Base-by-base conservation (phyloP, 1,140 invertebrate species). In the Fopius arisanus region DNA sequence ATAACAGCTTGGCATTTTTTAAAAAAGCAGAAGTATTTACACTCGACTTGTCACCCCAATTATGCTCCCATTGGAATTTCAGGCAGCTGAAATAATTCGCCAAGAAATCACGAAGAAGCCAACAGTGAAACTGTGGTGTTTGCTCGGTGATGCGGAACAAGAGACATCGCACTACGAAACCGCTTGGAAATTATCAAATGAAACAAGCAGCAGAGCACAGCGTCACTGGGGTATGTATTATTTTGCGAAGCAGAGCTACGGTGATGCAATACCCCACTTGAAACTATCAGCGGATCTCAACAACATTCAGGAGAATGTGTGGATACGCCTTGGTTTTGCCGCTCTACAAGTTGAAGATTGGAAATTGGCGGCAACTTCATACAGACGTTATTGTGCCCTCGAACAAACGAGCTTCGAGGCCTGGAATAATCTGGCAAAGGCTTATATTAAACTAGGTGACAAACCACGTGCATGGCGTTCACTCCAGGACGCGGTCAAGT, bases 381-480 rank as follows among this genome's bases (percentile, higher is more conserved):
- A 98, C 84, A 90, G 95, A 79, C 89, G 92, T 72, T 97, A 97
- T 83, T 95, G 96, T 31, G 91, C 91, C 71, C 87, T 99, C 23
- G 96, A 99, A 79, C 92, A 93, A 43, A 94, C 92, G 78, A 94
- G 94, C 75, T 98, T 96, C 85, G 96, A 99, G 88, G 96, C 96
- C 0, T 99, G 98, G 98, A 99, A 98, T 87, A 99, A 99, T 88
- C 88, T 99, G 65, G 95, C 96, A 10, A 96, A 97, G 83, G 96
- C 95, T 3, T 97, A 98, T 79, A 93, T 97, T 6, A 94, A 96
- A 79, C 86, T 95, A 66, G 93, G 94, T 0, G 92, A 99, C 78
- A 98, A 98, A 89, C 80, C 89, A 10, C 90, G 94, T 75, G 97
- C 97, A 0, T 95, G 94, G 87, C 91, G 91, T 67, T 92, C 94